Evolutionary conservation across 2,797 vertebrate genomes (phyloP), one percentile per base, ranked within the genome.

Genomic region (Lithobates pipiens): DNA sequence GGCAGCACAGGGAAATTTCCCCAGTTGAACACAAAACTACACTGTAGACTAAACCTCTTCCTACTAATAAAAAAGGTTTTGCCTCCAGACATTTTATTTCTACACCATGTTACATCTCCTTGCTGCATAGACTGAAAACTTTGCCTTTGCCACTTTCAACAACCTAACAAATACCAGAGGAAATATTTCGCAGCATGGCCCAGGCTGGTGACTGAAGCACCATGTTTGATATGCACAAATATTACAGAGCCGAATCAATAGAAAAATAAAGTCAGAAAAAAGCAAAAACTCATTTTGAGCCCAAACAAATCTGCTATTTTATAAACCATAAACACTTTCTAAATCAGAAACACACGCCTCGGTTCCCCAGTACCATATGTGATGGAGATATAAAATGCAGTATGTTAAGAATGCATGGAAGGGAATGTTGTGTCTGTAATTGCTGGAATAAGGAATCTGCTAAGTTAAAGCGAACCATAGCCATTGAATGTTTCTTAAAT

Each of bases 281-380:
- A 65, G 23, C n/a, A 23, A 67, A 34, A 36, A 23, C 42, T 76
- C 34, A 36, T 61, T 46, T 39, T 69, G 42, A 10, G 25, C 74
- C 42, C 15, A 25, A 34, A 85, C 71, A 80, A 79, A 63, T 44
- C n/a, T 21, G 8, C 68, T 57, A 16, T 76, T 77, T 71, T 15
- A 63, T 65, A 85, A 74, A 79, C 70, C 13, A 27, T 50, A 42
- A 80, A 85, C 72, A 61, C 34, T 23, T 65, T 29, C n/a, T 32
- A 80, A 85, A 85, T 85, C 42, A 80, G 77, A 85, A 85, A 80
- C 84, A 85, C n/a, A 71, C 80, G 61, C 61, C 3, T 8, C 44
- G 10, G 29, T 80, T 80, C 80, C 77, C 71, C 71, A 85, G 80
- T 80, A 68, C 77, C 84, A 85, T 68, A 85, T 85, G 84, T 76